Percentiles rank a stretch among this genome's conserved stretches.
Conservation (phyloP, 2,797 vertebrate genomes). For the Anomalospiza imberbis region DNA sequence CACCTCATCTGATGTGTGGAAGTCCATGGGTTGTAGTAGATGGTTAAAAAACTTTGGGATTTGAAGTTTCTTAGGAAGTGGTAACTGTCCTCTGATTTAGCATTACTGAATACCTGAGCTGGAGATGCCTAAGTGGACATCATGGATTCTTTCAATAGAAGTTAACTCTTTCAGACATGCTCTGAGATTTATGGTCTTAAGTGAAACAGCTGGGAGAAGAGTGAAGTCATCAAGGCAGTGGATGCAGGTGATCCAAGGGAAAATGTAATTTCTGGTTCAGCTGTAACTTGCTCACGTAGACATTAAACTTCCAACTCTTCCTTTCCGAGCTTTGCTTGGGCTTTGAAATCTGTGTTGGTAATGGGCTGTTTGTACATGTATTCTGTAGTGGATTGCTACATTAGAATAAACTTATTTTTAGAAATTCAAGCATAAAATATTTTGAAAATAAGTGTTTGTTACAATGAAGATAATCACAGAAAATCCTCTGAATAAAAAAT, state of each 20-base stretch:
- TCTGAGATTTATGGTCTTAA: background rate
- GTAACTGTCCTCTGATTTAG: background rate
- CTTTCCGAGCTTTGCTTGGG: background rate
- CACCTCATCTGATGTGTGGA: no score
- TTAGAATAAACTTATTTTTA: slow-evolving; percentile 74
- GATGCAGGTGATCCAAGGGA: background rate
- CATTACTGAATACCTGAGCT: background rate
- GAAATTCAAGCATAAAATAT: slow-evolving; percentile 64
- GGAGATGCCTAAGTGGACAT: background rate
- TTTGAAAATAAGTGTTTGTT: slow-evolving; percentile 68
- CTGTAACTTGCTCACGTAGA: background rate
- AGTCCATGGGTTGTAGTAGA: background rate
- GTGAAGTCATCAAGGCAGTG: background rate
- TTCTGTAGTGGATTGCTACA: slow-evolving; percentile 4
- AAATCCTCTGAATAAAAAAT: slow-evolving; percentile 45
- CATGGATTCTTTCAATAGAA: background rate
- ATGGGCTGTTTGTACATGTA: background rate
- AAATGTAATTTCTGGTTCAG: background rate
- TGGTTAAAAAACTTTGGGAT: background rate
- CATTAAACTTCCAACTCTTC: background rate
- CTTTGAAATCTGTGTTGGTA: background rate
- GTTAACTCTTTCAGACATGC: background rate
- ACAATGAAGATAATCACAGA: slow-evolving; percentile 65
- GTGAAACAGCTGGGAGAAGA: background rate
- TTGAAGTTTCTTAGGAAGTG: background rate